Conservation (phyloP, 2,888 invertebrate genomes). For the Parnassius glacialis region DNA sequence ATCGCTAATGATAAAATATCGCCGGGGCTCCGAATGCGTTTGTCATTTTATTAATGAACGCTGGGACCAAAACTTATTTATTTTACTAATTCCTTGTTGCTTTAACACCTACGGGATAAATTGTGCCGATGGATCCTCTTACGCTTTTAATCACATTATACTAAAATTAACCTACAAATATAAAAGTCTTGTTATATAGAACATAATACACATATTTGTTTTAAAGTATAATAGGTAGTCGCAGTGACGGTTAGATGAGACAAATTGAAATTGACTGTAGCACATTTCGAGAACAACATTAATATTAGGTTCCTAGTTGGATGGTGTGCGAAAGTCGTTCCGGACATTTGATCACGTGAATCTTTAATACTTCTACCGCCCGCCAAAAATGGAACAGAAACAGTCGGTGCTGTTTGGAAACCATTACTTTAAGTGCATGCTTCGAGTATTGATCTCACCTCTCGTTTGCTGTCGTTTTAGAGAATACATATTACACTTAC, state of each 20-base stretch:
- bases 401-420: slow-evolving; percentile 47
- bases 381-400: slow-evolving; percentile 51
- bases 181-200: not conserved
- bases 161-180: too few species aligned
- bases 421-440: slow-evolving; percentile 66
- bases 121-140: too few species aligned
- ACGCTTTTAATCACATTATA: too few species aligned
- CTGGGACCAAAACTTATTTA: too few species aligned
- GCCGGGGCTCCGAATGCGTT: too few species aligned
- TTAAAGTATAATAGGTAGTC: not conserved
- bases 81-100: too few species aligned
- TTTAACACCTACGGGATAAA: too few species aligned
- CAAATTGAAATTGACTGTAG: slow-evolving; percentile 42
- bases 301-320: slow-evolving; percentile 38
- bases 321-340: slow-evolving; percentile 34
- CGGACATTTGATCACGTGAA: slow-evolving; percentile 54
- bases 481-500: slow-evolving; percentile 28
- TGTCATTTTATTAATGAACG: too few species aligned
- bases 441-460: slow-evolving; percentile 41
- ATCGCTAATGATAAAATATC: too few species aligned
- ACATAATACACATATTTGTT: not conserved
- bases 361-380: slow-evolving; percentile 48
- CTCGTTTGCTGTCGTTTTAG: slow-evolving; percentile 36
- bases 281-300: slow-evolving; percentile 40
- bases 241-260: slow-evolving; percentile 20